A percentile compares a stretch with the other conserved stretches of the same genome.
These are phyloP conservation scores for Drosophila sucinea DNA, from an alignment of 1,140 invertebrate genomes.

Conservation along the genomic window DNA sequence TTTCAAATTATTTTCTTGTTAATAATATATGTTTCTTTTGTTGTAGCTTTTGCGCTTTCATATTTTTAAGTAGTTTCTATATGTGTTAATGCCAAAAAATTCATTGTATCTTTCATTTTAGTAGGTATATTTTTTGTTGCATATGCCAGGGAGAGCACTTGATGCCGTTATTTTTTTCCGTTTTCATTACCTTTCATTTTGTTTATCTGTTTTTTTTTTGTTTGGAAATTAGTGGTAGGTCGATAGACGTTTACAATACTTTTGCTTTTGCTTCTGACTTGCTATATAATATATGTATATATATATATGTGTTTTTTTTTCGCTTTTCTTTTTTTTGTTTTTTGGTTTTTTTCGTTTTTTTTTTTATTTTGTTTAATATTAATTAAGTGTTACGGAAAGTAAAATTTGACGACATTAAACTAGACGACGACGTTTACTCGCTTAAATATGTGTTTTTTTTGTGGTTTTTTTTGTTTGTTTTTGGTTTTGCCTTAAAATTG, in stretches of 20 bases:
- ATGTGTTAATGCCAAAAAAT: slow-evolving; percentile 74
- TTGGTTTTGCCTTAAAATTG: slow-evolving; percentile 66
- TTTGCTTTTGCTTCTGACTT: slow-evolving; percentile 28
- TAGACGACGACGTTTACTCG: slow-evolving; percentile 79
- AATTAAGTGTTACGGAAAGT: slow-evolving; percentile 83
- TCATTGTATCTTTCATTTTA: slow-evolving; percentile 37
- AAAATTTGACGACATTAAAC: slow-evolving; percentile 83
- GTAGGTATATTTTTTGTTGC: slow-evolving; percentile 70
- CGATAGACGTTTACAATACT: slow-evolving; percentile 76
- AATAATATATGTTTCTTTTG: slow-evolving; percentile 71
- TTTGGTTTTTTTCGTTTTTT: slow-evolving; percentile 31
- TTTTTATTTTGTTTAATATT: slow-evolving; percentile 64
- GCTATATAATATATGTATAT: slow-evolving; percentile 20
- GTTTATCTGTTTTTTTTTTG: slow-evolving; percentile 51
- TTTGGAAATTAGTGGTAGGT: slow-evolving; percentile 59
- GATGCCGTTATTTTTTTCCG: slow-evolving; percentile 22
- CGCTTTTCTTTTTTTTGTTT: slow-evolving; percentile 12
- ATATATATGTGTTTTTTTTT: slow-evolving; percentile 7
- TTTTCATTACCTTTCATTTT: slow-evolving; percentile 33
- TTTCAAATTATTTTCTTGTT: slow-evolving; percentile 82
- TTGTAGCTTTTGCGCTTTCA: slow-evolving; percentile 14
- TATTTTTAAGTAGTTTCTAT: slow-evolving; percentile 73
- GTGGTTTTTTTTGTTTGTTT: slow-evolving; percentile 52
- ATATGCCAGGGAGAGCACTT: slow-evolving; percentile 54
- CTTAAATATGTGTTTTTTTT: slow-evolving; percentile 69